Base-by-base conservation (phyloP, 2,888 invertebrate genomes). In the Lysandra bellargus region DNA sequence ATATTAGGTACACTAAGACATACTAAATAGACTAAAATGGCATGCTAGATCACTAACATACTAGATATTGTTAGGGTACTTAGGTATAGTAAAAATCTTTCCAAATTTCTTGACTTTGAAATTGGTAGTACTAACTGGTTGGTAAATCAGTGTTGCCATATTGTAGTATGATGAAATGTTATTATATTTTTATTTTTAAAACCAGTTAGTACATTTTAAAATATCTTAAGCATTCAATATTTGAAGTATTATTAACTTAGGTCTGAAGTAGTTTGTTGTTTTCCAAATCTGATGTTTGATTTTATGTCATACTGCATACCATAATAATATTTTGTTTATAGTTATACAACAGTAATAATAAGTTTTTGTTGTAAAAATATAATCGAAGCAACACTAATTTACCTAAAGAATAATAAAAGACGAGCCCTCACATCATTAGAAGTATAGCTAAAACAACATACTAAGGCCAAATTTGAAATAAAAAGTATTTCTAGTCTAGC, bases 21-120 rank as follows among this genome's bases (percentile, higher is more conserved):
- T 83, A 85, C 83, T 82, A 82, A 87, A 87, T 90, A 90, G 89
- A 85, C 82, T 84, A 89, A 83, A 89, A 85, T 87, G 89, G 93
- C 93, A 93, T 93, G 93, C 93, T 93, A 92, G 92, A 87, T 89
- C 88, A 92, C 91, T 92, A 92, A 91, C 90, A 88, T 88, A 84
- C 86, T 90, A 90, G 87, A 88, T 82, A 83, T 83, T 82, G 84
- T 79, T 84, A 84, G 84, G 82, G 80, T 53, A 82, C 82, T 82
- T 80, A 23, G 23, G 23, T 23, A 83, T 82, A 81, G 81, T 83
- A 79, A 79, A 77, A 79, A 81, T 77, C 81, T 80, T 82, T 83
- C 82, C 83, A 79, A 83, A 81, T 84, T 80, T 83, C 81, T 81
- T 81, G 80, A 80, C 80, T 83, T 82, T 84, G 83, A 83, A 79